Conservation (phyloP, 2,113 vertebrate genomes). For the Baryphthengus martii region DNA sequence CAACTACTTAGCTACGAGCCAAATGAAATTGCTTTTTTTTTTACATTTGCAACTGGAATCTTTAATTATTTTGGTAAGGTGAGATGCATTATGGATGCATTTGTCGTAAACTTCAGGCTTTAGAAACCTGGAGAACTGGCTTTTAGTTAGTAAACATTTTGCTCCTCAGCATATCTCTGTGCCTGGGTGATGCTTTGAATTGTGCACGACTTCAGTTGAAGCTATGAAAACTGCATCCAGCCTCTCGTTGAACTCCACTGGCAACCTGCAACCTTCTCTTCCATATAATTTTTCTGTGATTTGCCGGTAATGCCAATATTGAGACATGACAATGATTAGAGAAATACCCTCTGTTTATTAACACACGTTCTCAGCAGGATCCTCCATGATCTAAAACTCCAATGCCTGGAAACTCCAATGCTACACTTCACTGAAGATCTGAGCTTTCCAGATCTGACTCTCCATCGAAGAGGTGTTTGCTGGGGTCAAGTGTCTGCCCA, state of each 20-base stretch:
- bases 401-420: neutral
- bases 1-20: conserved; percentile 16
- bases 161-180: neutral
- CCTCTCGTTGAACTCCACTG: neutral
- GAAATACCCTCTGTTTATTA: neutral
- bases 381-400: neutral
- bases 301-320: neutral
- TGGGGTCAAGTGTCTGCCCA: neutral
- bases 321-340: neutral
- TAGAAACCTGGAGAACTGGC: neutral
- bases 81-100: neutral
- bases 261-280: neutral
- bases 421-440: neutral
- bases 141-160: neutral
- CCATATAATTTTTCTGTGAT: neutral
- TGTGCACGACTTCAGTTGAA: rapidly evolving
- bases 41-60: conserved; percentile 30
- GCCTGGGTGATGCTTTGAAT: neutral
- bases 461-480: neutral
- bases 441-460: rapidly evolving
- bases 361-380: neutral
- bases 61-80: neutral
- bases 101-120: neutral
- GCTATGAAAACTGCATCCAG: neutral
- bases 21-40: conserved; percentile 52